Evolutionary conservation across 2,888 invertebrate genomes (phyloP).

Genomic region (Brenthis daphne): DNA sequence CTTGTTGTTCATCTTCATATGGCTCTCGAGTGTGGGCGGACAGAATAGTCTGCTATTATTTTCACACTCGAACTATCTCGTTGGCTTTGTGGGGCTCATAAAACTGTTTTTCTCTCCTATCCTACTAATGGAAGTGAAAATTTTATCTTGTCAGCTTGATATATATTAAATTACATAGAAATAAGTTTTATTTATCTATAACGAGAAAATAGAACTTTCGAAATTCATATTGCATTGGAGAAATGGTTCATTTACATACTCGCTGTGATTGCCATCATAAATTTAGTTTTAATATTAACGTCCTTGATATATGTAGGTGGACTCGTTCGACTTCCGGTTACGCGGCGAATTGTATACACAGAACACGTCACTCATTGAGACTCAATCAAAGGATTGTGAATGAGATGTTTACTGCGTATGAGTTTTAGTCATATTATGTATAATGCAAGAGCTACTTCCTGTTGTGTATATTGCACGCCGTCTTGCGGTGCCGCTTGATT

Average conservation of each 20-base stretch:
- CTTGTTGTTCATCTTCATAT: constrained; percentile 16
- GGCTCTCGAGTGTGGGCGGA: constrained; percentile 14
- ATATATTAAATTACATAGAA: background rate
- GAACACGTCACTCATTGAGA: constrained; percentile 78
- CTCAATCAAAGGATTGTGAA: constrained; percentile 78
- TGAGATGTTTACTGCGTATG: constrained; percentile 73
- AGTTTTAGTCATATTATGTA: constrained; percentile 48
- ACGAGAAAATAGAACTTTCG: constrained; percentile 28
- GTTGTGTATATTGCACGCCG: constrained; percentile 50
- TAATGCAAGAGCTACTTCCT: constrained; percentile 63
- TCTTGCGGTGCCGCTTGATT: constrained; percentile 25
- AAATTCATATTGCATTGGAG: constrained; percentile 32
- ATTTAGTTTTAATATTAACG: constrained; percentile 64
- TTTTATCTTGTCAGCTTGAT: background rate
- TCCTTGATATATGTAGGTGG: constrained; percentile 70
- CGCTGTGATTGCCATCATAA: constrained; percentile 43
- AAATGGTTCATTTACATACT: constrained; percentile 33
- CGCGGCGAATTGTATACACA: constrained; percentile 70
- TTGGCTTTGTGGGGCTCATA: constrained; percentile 3
- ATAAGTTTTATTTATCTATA: constrained; percentile 5
- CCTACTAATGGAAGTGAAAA: constrained; percentile 10
- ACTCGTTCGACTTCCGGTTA: constrained; percentile 77
- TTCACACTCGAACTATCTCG: constrained; percentile 13
- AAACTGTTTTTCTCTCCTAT: constrained; percentile 1
- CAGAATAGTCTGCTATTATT: constrained; percentile 31